Conservation (phyloP, 1,140 invertebrate genomes). For the Cydia fagiglandana region DNA sequence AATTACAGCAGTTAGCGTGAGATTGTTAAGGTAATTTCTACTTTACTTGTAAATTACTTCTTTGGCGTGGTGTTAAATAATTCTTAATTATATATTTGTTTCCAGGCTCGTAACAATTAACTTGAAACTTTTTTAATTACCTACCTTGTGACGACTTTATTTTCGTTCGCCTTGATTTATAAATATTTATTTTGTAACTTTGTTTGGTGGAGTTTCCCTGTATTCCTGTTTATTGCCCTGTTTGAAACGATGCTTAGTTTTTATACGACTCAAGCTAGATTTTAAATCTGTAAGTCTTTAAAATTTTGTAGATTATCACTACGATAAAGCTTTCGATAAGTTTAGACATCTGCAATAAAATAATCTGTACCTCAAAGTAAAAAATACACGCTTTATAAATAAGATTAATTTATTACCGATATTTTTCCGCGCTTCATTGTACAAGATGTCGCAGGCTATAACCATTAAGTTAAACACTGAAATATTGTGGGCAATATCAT, state of each 20-base stretch:
- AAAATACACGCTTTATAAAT: too few relatives aligned
- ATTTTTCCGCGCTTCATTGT: too few relatives aligned
- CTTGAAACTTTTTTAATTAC: not conserved
- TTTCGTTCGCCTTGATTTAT: not conserved
- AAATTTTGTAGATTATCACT: too few relatives aligned
- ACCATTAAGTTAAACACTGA: too few relatives aligned
- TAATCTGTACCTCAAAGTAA: too few relatives aligned
- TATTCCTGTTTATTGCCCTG: not conserved
- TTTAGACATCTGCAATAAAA: too few relatives aligned
- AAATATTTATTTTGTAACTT: not conserved
- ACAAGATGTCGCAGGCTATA: too few relatives aligned
- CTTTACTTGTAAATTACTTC: constrained; percentile 6
- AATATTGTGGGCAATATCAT: too few relatives aligned
- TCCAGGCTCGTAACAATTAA: not conserved
- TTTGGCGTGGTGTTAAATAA: constrained; percentile 2
- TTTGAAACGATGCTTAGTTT: not conserved
- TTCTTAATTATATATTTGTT: not conserved
- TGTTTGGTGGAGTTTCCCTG: not conserved
- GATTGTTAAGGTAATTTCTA: constrained; percentile 10
- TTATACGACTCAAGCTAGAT: not conserved
- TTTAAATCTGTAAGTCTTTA: too few relatives aligned
- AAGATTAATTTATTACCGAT: too few relatives aligned
- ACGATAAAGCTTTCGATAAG: too few relatives aligned
- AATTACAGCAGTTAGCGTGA: not conserved
- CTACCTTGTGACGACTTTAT: not conserved